Base-by-base conservation (phyloP, 2,113 vertebrate genomes). In the Triplophysa rosa region DNA sequence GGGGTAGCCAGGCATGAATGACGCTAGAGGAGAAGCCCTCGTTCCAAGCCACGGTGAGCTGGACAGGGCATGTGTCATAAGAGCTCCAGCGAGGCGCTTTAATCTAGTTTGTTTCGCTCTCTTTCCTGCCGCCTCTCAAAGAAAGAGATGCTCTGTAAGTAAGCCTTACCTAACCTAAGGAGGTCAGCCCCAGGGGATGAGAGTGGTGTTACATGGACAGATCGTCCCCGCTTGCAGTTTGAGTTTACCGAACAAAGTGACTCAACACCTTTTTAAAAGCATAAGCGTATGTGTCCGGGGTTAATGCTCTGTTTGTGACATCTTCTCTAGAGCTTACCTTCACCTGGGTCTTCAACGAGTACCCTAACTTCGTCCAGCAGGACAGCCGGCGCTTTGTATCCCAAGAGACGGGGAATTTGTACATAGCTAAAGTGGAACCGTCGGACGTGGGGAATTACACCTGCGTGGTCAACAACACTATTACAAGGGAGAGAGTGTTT, bases 271-370 rank as follows among this genome's bases (percentile, higher is more conserved):
- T 77, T 77, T 70, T 74, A 67, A 29, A 63, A 63, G 63, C 23
- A 29, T 75, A 12, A 21, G 29, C 33, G 40, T 75, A 12, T 33
- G 10, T 45, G 62, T 77, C 40, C 69, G 47, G 23, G 58, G 29
- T 11, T 66, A 40, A 65, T 11, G 6, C 1, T 77, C 11, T 59
- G 3, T 45, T n/a, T 77, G 2, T 67, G 16, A 2, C 29, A 75
- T 72, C 67, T 59, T 45, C n/a, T 78, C 17, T 82, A 98, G 97
- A 96, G 1, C 37, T 95, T 40, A 93, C 93, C 0, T 98, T 95
- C 24, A 93, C 95, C 0, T 98, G 97, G 97, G 94, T 97, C 91
- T 98, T 98, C 92, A 99, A 99, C 6, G 94, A 95, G 71, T 96
- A 94, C 21, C 96, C 96, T 0, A 90, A 95, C 0, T 97, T 96